These are phyloP conservation scores for Oligia strigilis DNA, from an alignment of 2,888 invertebrate genomes.

Conservation along the genomic window DNA sequence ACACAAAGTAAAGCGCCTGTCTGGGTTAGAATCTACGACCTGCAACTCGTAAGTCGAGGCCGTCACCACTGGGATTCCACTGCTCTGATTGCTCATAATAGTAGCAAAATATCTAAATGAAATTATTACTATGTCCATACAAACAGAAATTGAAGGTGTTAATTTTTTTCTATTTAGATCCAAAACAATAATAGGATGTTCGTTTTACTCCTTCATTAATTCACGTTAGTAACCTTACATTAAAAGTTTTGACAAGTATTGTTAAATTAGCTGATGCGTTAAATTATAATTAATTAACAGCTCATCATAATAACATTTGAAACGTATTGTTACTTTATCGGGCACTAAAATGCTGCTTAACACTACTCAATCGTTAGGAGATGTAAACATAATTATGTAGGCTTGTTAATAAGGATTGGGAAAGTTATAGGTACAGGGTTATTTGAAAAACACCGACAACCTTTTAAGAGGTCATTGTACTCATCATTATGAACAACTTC, in stretches of 20 bases:
- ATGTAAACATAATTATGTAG: not conserved
- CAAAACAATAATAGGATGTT: not conserved
- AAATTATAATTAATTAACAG: constrained; percentile 62
- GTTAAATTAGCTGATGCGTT: constrained; percentile 57
- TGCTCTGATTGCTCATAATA: too few species aligned
- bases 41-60: too few species aligned
- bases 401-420: too few species aligned
- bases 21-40: too few species aligned
- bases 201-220: constrained; percentile 28
- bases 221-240: constrained; percentile 27
- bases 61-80: too few species aligned
- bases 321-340: constrained; percentile 55
- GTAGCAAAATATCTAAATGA: too few species aligned
- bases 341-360: constrained; percentile 58
- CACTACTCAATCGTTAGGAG: too few species aligned
- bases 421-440: too few species aligned
- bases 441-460: too few species aligned
- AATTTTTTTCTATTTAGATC: not conserved
- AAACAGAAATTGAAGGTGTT: not conserved
- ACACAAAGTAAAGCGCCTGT: too few species aligned
- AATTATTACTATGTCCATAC: not conserved
- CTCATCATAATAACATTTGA: constrained; percentile 35
- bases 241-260: constrained; percentile 59
- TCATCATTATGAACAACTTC: too few species aligned
- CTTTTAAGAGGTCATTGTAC: too few species aligned